Percentiles rank a stretch among this genome's conserved stretches.
Conservation (phyloP, 2,797 vertebrate species). For the Pantherophis vulpinus region DNA sequence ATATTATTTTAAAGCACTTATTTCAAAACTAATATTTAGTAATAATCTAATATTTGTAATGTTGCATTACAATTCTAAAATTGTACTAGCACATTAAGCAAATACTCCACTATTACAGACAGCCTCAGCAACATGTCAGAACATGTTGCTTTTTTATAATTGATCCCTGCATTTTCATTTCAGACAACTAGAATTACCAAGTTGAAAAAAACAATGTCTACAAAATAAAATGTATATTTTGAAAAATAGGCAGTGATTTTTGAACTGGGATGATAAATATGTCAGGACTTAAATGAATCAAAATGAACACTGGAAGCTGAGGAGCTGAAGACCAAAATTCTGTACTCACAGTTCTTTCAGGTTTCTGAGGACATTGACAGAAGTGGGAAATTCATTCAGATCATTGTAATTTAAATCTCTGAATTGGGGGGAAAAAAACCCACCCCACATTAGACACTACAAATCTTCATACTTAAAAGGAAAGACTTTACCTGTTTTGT, state of each 20-base stretch:
- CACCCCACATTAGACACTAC: conserved; percentile 36
- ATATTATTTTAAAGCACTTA: neutral
- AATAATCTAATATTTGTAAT: neutral
- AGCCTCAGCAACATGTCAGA: neutral
- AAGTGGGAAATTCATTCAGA: conserved; percentile 86
- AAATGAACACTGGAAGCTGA: conserved; percentile 46
- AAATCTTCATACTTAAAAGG: conserved; percentile 19
- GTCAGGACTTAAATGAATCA: conserved; percentile 41
- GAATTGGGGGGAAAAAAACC: conserved; percentile 49
- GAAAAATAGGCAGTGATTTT: neutral
- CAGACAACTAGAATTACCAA: neutral
- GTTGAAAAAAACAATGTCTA: neutral
- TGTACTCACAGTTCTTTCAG: conserved; percentile 93
- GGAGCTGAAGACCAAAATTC: conserved; percentile 27
- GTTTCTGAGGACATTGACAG: conserved; percentile 83
- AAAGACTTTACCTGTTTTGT: conserved; percentile 12
- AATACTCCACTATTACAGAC: neutral
- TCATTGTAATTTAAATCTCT: conserved; percentile 95
- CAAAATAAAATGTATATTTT: neutral
- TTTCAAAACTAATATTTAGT: neutral
- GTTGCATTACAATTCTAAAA: neutral
- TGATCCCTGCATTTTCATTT: neutral
- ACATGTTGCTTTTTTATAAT: neutral
- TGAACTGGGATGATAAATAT: neutral
- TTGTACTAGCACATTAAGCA: neutral